Evolutionary conservation across 2,113 vertebrate genomes (phyloP), one percentile per base, ranked within the genome.

Genomic region (Vidua macroura): DNA sequence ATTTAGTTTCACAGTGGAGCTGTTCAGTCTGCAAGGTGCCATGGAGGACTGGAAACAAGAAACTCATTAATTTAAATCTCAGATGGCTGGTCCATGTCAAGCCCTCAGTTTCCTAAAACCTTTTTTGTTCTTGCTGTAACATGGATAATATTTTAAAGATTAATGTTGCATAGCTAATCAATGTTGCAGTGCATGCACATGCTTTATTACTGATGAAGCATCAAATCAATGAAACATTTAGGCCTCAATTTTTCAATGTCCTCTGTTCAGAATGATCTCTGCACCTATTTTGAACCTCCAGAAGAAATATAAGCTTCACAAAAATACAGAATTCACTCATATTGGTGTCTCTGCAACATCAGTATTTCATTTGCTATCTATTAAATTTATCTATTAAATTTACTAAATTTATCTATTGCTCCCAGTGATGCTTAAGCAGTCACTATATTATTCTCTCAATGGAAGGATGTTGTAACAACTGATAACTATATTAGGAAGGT

Each of bases 161-260:
- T 95, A 93, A 86, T 63, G 30, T 56, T 94, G 63, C 79, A 77
- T 83, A 91, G 48, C 55, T 93, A 89, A 94, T 91, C 90, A 77
- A 70, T 91, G 84, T 88, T 70, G 64, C 76, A 89, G 77, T 30
- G 20, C 55, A 85, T 63, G 90, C 35, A 63, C 4, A 4, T 75
- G 35, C 41, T 89, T 91, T 91, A 77, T 53, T 73, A 88, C n/a
- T 80, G 63, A 90, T 10, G 51, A 90, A 86, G 35, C 37, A 59
- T 83, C 68, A 78, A 80, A 92, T 90, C 59, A 85, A 53, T 87
- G 83, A 88, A 87, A 90, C 12, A 55, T 66, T 87, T 52, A 96
- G 44, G 75, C 3, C 30, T 33, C 24, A 60, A 39, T 92, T 91
- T 92, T 95, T 94, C 79, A 83, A n/a, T 75, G 82, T 44, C 73